Base-by-base conservation (phyloP, 2,888 invertebrate species). In the Chymomyza caudatula region DNA sequence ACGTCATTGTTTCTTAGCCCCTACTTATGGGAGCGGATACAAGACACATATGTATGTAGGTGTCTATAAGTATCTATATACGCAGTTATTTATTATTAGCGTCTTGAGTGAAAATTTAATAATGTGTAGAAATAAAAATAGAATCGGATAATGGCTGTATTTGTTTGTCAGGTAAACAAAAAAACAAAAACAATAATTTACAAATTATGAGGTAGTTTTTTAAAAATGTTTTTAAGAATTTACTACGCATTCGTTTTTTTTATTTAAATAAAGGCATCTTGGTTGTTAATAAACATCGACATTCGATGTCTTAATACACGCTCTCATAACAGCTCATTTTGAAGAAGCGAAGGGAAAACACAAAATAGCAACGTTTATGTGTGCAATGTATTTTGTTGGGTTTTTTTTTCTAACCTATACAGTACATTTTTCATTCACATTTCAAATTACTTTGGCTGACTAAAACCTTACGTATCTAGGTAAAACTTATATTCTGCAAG, bases 51-150 rank as follows among this genome's bases (percentile, higher is more conserved):
- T 68, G 62, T 61, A 58, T 15, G 6, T 29, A 37, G 8, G 29
- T 37, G 5, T 53, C 49, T 59, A 20, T 25, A 23, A 37, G 29
- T 52, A 53, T 23, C 8, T 43, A 62, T 11, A 15, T 57, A 54
- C 47, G 57, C 55, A 65, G 74, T 74, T 73, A 70, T 85, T 75
- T 85, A 75, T 78, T 77, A 79, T 83, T 79, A 79, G 78, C 74
- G 55, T 51, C 49, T 53, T n/a, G 56, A 71, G 63, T 73, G 67
- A 57, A 68, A 64, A 61, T 66, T 64, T 60, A 65, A 70, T 69
- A 73, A 65, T 74, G 67, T 47, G 62, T 55, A 57, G 54, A 43
- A 57, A 56, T 63, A 60, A 61, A 84, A 81, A 85, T 86, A 81
- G 73, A 75, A 52, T 67, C 44, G 54, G 69, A 74, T 73, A 69